Conservation (phyloP, 2,113 vertebrate genomes). For the Hippocampus comes region DNA sequence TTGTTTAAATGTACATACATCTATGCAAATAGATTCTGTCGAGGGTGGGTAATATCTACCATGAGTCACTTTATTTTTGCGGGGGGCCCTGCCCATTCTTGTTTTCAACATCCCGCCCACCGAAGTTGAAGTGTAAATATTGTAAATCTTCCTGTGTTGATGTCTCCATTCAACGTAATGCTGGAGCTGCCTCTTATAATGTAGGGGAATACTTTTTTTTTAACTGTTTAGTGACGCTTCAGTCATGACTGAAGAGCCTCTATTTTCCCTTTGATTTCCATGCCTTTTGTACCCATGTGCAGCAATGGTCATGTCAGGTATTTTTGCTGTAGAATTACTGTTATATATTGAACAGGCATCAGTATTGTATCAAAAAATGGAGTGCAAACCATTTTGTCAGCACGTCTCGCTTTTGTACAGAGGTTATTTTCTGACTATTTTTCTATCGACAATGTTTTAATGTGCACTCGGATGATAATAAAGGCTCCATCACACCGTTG, state of each 20-base stretch:
- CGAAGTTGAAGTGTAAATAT: slow-evolving; percentile 20
- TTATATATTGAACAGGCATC: not conserved
- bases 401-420: slow-evolving; percentile 39
- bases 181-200: not conserved
- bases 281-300: slow-evolving; percentile 42
- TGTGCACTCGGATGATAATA: slow-evolving; percentile 36
- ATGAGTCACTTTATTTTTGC: slow-evolving; percentile 6
- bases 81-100: too few species aligned
- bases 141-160: slow-evolving; percentile 21
- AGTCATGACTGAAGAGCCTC: slow-evolving; percentile 1
- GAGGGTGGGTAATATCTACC: slow-evolving; percentile 4
- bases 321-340: slow-evolving; percentile 11
- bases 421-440: slow-evolving; percentile 47
- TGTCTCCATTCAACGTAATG: not conserved
- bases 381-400: not conserved
- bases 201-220: slow-evolving; percentile 5
- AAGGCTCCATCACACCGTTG: not conserved
- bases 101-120: not conserved
- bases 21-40: slow-evolving; percentile 52
- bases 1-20: slow-evolving; percentile 48
- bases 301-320: slow-evolving; percentile 16
- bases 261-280: slow-evolving; percentile 14
- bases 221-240: slow-evolving; percentile 13
- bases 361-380: not conserved
- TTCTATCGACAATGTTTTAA: slow-evolving; percentile 40